A percentile compares a stretch with the other conserved stretches of the same genome.
Evolutionary conservation across 2,888 invertebrate species (phyloP).

Genomic region (Tortrix viridana): DNA sequence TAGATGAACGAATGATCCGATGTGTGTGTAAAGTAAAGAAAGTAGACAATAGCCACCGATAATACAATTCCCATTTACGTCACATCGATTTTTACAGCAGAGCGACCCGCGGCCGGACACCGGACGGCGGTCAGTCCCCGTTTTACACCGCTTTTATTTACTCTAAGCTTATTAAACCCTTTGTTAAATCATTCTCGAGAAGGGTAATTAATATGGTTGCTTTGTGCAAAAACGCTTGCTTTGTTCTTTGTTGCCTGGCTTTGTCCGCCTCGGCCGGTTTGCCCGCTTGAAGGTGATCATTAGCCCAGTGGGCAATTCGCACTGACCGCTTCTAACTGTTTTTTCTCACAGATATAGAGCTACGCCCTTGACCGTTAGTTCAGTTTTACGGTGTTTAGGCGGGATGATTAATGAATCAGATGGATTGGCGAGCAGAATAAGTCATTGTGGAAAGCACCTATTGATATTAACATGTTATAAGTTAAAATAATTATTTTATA

Average conservation of each 20-base stretch:
- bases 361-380: conserved; percentile 59
- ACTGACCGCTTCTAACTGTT: conserved; percentile 64
- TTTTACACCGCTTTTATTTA: conserved; percentile 76
- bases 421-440: not conserved
- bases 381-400: conserved; percentile 36
- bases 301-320: conserved; percentile 76
- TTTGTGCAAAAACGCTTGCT: conserved; percentile 74
- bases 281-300: conserved; percentile 73
- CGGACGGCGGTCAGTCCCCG: conserved; percentile 71
- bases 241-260: conserved; percentile 69
- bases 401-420: conserved; percentile 51
- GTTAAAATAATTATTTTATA: too few species aligned
- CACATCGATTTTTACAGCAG: conserved; percentile 64
- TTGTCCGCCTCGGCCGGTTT: conserved; percentile 63
- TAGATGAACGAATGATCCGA: too few species aligned
- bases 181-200: conserved; percentile 65
- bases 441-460: not conserved
- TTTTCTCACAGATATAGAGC: conserved; percentile 69
- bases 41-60: not conserved
- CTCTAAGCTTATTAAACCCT: conserved; percentile 81
- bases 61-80: conserved; percentile 49
- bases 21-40: not conserved
- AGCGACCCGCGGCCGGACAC: conserved; percentile 51
- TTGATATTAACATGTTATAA: not conserved
- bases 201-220: conserved; percentile 80